Conservation (phyloP, 2,888 invertebrate genomes). For the Trimorus sp. region DNA sequence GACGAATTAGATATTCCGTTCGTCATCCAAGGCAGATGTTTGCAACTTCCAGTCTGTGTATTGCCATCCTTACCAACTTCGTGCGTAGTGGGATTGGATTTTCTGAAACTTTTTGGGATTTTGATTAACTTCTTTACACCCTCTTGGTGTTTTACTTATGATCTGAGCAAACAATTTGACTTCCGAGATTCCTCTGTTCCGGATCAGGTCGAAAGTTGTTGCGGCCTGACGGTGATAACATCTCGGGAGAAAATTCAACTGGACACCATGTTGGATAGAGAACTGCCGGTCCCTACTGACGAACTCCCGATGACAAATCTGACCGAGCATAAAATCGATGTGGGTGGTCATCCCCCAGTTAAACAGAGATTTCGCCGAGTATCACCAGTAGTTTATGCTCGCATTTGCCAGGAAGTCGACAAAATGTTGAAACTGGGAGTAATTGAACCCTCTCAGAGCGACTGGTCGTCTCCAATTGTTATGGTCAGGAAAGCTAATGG, state of each 20-base stretch:
- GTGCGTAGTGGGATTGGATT: not conserved
- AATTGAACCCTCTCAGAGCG: conserved; percentile 56
- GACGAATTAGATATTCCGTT: not conserved
- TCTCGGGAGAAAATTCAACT: too few species aligned
- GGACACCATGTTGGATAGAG: not conserved
- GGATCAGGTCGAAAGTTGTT: too few species aligned
- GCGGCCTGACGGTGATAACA: too few species aligned
- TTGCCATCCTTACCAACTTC: not conserved
- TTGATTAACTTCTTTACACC: not conserved
- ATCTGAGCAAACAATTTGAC: too few species aligned
- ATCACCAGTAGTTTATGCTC: conserved; percentile 9
- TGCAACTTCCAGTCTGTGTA: not conserved
- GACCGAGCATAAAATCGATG: conserved; percentile 34
- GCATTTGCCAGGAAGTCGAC: conserved; percentile 68
- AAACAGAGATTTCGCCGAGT: conserved; percentile 34
- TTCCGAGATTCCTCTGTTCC: too few species aligned
- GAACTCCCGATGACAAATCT: too few species aligned
- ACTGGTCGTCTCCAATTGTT: conserved; percentile 72
- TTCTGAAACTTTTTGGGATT: not conserved
- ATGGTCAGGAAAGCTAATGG: conserved; percentile 70
- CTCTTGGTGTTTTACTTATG: not conserved
- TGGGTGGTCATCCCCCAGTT: conserved; percentile 1
- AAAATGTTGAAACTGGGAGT: conserved; percentile 71
- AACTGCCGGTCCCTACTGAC: not conserved
- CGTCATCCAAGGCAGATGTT: not conserved